These are phyloP conservation scores for Scytalopus superciliaris DNA, from an alignment of 2,113 vertebrate species.

Conservation along the genomic window DNA sequence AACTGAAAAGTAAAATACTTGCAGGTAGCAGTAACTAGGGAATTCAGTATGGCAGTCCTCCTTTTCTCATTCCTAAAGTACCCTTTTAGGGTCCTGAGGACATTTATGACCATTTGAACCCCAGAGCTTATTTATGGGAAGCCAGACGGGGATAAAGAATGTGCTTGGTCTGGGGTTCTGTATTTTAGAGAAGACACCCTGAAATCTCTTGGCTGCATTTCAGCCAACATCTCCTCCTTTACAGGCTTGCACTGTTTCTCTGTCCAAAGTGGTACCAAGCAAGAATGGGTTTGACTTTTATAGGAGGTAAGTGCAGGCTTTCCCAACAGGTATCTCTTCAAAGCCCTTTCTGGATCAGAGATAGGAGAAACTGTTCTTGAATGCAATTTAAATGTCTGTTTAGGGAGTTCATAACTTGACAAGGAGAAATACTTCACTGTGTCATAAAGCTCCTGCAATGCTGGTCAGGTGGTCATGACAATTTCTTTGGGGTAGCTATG, in stretches of 20 bases:
- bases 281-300: not conserved
- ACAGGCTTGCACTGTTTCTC: not conserved
- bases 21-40: not conserved
- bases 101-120: not conserved
- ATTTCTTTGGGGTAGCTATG: not conserved
- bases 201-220: not conserved
- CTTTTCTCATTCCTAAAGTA: not conserved
- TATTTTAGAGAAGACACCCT: not conserved
- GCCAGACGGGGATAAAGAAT: not conserved
- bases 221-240: not conserved
- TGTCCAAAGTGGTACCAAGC: not conserved
- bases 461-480: not conserved
- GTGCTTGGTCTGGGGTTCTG: not conserved
- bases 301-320: not conserved
- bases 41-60: not conserved
- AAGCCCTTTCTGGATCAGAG: not conserved
- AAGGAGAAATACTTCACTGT: not conserved
- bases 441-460: not conserved
- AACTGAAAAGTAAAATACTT: not conserved
- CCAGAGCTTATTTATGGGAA: not conserved
- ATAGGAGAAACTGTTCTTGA: not conserved
- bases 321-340: not conserved
- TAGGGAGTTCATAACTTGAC: not conserved
- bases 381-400: not conserved
- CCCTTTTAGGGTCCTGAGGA: not conserved